These are phyloP conservation scores for Podarcis lilfordi DNA, from an alignment of 2,797 vertebrate species.

Conservation along the genomic window DNA sequence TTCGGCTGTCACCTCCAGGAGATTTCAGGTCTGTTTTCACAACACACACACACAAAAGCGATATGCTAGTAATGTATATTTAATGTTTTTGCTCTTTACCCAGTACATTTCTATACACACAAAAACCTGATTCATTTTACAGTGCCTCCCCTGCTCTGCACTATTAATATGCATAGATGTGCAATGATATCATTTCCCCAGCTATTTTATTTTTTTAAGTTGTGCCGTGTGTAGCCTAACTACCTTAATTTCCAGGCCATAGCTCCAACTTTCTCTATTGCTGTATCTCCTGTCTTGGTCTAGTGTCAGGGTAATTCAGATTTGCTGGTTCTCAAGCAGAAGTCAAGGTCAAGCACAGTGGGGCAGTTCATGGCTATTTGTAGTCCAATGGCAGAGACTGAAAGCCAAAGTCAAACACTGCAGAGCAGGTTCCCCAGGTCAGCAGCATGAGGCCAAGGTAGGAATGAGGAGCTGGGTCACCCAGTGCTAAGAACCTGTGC, in stretches of 20 bases:
- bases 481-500: too few species aligned
- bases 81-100: not conserved
- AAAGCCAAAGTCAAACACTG: too few species aligned
- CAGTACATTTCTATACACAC: not conserved
- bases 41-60: not conserved
- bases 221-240: not conserved
- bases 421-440: too few species aligned
- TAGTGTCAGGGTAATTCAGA: too few species aligned
- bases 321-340: too few species aligned
- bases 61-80: not conserved
- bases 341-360: too few species aligned
- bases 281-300: too few species aligned
- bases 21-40: not conserved
- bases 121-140: not conserved
- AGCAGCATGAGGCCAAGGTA: too few species aligned
- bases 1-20: not conserved
- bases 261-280: not conserved
- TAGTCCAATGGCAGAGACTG: too few species aligned
- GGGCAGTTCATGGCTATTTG: too few species aligned
- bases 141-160: not conserved
- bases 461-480: too few species aligned
- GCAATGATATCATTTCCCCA: not conserved
- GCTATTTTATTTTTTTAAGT: not conserved
- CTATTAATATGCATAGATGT: not conserved
- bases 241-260: not conserved